Percentiles rank a stretch among this genome's conserved stretches.
Conservation (phyloP, 2,797 vertebrate genomes). For the Gadopsis bispinosus region DNA sequence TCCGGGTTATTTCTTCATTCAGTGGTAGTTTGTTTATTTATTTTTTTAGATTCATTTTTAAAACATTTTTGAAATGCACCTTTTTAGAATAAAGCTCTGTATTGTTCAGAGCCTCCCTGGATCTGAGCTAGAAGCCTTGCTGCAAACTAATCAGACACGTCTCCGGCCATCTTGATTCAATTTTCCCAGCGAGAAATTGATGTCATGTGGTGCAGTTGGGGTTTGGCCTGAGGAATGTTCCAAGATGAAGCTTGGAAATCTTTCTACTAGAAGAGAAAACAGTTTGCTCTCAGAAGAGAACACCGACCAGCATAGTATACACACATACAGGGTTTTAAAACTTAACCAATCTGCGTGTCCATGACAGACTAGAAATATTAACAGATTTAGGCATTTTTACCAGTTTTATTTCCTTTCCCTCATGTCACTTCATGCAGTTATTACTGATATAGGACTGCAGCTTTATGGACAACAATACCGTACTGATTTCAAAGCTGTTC, state of each 20-base stretch:
- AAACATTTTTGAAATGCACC: neutral
- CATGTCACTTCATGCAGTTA: neutral
- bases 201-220: conserved; percentile 67
- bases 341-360: no score
- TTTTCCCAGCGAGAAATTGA: conserved; percentile 74
- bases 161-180: conserved; percentile 72
- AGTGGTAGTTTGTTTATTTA: no score
- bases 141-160: conserved; percentile 50
- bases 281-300: neutral
- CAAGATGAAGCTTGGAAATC: conserved; percentile 51
- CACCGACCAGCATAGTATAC: neutral
- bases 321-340: neutral
- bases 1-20: neutral
- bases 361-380: no score
- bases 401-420: neutral
- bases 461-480: neutral
- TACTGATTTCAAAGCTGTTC: neutral
- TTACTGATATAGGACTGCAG: neutral
- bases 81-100: conserved; percentile 1
- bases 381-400: neutral
- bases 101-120: conserved; percentile 2
- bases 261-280: conserved; percentile 26
- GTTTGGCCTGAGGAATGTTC: conserved; percentile 71
- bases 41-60: no score
- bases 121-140: conserved; percentile 23